Evolutionary conservation across 2,888 invertebrate genomes (phyloP), one percentile per base, ranked within the genome.

Genomic region (Nipponacmea schrenckii): DNA sequence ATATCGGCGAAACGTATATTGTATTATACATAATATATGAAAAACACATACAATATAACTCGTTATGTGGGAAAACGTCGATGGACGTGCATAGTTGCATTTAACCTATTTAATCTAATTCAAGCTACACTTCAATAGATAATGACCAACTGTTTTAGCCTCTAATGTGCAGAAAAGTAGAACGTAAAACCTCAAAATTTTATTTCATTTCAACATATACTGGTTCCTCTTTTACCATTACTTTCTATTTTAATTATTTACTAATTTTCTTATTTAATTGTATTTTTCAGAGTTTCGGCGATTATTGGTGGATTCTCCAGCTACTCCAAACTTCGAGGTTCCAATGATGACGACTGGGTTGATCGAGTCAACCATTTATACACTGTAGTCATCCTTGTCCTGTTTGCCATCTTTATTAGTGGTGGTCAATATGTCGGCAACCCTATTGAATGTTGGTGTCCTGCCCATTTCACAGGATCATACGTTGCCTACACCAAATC

Each of bases 401-500:
- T 84, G 62, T 85, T 85, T 75, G 82, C 83, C 15, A 75, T 85
- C 50, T 85, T 85, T 73, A 82, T 84, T 56, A 83, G 81, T 44
- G 80, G 83, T 26, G 81, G 82, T 12, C 84, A 85, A 69, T 85
- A 83, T 74, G 82, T 81, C 63, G 84, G 84, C 27, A 82, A 84
- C 75, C 84, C 85, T 12, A 85, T 85, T 45, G 81, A 84, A 67
- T 85, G 85, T 77, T 85, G 85, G 85, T 82, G 82, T 66, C 85
- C 85, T 2, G 84, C 84, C 31, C 81, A 84, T 67, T 85, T 85
- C 72, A 85, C 84, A 75, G 83, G 83, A n/a, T 77, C 83, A 31
- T 85, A 89, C 86, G 90, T 90, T 72, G 87, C 90, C 75, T 85
- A 85, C 77, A 82, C 85, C 17, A 85, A 85, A 73, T 84, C 84